phyloP scores from a whole-genome alignment of 2,113 vertebrate genomes.

The Sylvicapra grimmia region DNA sequence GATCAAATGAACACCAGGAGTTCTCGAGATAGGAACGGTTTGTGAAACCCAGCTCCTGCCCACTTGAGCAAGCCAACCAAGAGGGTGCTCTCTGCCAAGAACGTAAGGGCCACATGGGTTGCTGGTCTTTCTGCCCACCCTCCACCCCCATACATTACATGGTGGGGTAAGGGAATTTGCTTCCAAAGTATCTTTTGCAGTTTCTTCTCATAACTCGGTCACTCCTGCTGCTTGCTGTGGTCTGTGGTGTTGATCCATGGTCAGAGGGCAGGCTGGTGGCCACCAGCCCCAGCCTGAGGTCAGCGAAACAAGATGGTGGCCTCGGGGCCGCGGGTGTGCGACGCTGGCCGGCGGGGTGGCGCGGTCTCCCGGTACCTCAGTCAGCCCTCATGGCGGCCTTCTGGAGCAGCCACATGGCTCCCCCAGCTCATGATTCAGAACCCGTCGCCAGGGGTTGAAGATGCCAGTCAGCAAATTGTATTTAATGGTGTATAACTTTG shows the following conservation, averaged over 20 bases:
- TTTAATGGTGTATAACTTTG: not conserved
- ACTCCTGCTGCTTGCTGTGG: slow-evolving; percentile 3
- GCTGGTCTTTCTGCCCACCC: not conserved
- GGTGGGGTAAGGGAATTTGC: slow-evolving; percentile 31
- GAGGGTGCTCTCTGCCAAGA: slow-evolving; percentile 42
- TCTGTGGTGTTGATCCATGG: not conserved
- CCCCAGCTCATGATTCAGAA: not conserved
- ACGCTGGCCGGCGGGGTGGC: accelerated
- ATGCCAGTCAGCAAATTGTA: not conserved
- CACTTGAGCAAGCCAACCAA: not conserved
- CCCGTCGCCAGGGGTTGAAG: too few relatives aligned
- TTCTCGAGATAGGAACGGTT: slow-evolving; percentile 26
- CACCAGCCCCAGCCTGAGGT: not conserved
- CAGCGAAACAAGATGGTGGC: not conserved
- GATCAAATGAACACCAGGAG: slow-evolving; percentile 69
- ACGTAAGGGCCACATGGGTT: not conserved
- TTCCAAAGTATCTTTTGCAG: slow-evolving; percentile 66
- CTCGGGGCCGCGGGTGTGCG: accelerated
- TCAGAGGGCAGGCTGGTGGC: not conserved
- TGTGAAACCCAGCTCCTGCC: slow-evolving; percentile 56
- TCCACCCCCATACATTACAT: not conserved
- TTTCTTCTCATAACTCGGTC: slow-evolving; percentile 38
- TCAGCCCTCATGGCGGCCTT: not conserved
- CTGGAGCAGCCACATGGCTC: not conserved
- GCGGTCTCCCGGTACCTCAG: accelerated